Conservation (phyloP, 2,113 vertebrate species). For the Saimiri boliviensis region DNA sequence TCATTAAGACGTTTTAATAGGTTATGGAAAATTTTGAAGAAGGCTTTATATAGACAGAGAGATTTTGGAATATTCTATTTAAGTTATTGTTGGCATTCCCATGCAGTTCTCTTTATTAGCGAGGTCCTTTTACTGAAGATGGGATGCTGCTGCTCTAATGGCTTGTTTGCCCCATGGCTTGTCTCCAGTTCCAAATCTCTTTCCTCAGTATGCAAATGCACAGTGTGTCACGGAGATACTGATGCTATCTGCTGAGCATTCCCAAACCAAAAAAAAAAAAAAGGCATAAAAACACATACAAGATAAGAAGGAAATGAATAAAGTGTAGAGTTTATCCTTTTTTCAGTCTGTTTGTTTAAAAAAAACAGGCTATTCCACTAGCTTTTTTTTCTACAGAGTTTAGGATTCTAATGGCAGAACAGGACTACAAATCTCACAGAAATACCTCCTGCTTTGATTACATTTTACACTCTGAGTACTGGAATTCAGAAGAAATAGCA, state of each 20-base stretch:
- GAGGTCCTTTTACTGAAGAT: slow-evolving; percentile 61
- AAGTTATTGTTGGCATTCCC: slow-evolving; percentile 15
- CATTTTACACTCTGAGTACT: not conserved
- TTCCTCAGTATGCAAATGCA: slow-evolving; percentile 63
- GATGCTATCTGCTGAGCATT: slow-evolving; percentile 40
- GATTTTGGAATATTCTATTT: slow-evolving; percentile 31
- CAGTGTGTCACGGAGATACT: slow-evolving; percentile 26
- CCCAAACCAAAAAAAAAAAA: not conserved
- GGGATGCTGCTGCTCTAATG: slow-evolving; percentile 41
- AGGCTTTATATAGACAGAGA: slow-evolving; percentile 57
- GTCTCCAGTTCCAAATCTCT: slow-evolving; percentile 64
- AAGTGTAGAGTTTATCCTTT: not conserved
- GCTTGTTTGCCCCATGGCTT: slow-evolving; percentile 71
- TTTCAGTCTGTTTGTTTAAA: not conserved
- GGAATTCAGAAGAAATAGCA: not conserved
- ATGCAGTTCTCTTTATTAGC: slow-evolving; percentile 30
- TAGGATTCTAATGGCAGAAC: not conserved
- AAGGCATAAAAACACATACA: slow-evolving; percentile 8
- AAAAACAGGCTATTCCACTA: not conserved
- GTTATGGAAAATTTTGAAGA: slow-evolving; percentile 36
- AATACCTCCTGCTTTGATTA: slow-evolving; percentile 6
- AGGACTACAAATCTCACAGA: not conserved
- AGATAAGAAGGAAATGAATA: slow-evolving; percentile 61
- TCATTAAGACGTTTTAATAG: slow-evolving; percentile 72
- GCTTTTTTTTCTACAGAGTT: not conserved